phyloP scores from a whole-genome alignment of 2,888 invertebrate genomes.

The Lycaena phlaeas region DNA sequence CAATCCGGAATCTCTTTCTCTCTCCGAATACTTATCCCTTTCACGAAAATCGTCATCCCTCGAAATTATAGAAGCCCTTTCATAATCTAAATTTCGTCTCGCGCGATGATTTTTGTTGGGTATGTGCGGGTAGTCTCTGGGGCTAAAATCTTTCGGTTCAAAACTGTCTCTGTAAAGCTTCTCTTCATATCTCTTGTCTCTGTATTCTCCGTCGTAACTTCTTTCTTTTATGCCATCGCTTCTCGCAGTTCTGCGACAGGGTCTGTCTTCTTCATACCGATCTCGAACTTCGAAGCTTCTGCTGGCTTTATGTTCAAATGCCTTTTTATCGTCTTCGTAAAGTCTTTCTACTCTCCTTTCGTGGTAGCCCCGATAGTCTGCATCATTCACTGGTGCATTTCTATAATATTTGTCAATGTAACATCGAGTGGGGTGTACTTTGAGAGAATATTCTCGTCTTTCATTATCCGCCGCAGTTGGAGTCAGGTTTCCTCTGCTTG shows the following conservation, averaged over 20 bases:
- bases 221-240: constrained; percentile 39
- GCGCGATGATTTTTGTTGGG: constrained; percentile 36
- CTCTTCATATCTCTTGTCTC: constrained; percentile 32
- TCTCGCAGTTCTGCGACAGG: constrained; percentile 32
- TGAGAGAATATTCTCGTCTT: constrained; percentile 31
- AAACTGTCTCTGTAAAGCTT: constrained; percentile 23
- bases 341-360: constrained; percentile 23
- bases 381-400: constrained; percentile 21
- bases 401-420: constrained; percentile 30
- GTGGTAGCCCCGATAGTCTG: constrained; percentile 36
- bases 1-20: constrained; percentile 54
- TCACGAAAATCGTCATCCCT: constrained; percentile 46
- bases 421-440: constrained; percentile 31
- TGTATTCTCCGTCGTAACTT: constrained; percentile 26
- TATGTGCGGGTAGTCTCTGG: constrained; percentile 15
- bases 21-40: constrained; percentile 45
- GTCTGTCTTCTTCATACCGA: constrained; percentile 39
- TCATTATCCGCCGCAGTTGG: constrained; percentile 25
- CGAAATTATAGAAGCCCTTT: constrained; percentile 43
- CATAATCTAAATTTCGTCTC: constrained; percentile 39
- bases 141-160: constrained; percentile 25
- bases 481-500: constrained; percentile 36
- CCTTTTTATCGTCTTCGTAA: constrained; percentile 36
- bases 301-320: constrained; percentile 44
- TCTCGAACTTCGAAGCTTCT: constrained; percentile 46